Evolutionary conservation across 2,113 vertebrate species (phyloP), one percentile per base, ranked within the genome.

Genomic region (Hemichromis elongatus): DNA sequence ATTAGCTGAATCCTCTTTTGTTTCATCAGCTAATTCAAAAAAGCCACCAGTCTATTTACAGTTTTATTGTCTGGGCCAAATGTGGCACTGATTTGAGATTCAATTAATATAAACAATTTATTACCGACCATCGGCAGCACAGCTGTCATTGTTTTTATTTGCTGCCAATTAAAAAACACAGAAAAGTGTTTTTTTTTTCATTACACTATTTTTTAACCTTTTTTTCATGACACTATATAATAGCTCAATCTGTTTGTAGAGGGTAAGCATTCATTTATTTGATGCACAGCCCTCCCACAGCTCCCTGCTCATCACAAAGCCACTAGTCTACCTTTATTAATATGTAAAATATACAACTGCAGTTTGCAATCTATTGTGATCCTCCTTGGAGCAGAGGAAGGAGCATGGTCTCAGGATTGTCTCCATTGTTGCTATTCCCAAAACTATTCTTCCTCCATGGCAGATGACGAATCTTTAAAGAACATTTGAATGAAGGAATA

Each of bases 81-180:
- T 3, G 37, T 12, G 42, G 18, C 70, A 3, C 6, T 2, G 45
- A 75, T 52, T 52, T n/a, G 18, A 52, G 0, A 33, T 13, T n/a
- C 45, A 50, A 3, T n/a, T 75, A 19, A 75, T 19, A 4, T 7
- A 13, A 75, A 52, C 26, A 8, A 50, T 9, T n/a, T 9, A 75
- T 50, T 50, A 75, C 2, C 14, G 5, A 21, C 9, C 47, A 61
- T 57, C 9, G 3, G 21, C 24, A 45, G 42, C 6, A 1, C 33
- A 37, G 18, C n/a, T 70, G 70, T 40, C n/a, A 6, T 30, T 80
- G 68, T 73, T 73, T 73, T 73, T 73, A 73, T 73, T 73, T 47
- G 42, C 68, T 70, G 24, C 42, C 68, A 30, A 50, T 75, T 75
- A 75, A 50, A 73, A 28, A 75, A 5, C 6, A 1, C 12, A 0